Percentiles rank a stretch among this genome's conserved stretches.
Conservation (phyloP, 2,113 vertebrate species). For the Sterna hirundo region DNA sequence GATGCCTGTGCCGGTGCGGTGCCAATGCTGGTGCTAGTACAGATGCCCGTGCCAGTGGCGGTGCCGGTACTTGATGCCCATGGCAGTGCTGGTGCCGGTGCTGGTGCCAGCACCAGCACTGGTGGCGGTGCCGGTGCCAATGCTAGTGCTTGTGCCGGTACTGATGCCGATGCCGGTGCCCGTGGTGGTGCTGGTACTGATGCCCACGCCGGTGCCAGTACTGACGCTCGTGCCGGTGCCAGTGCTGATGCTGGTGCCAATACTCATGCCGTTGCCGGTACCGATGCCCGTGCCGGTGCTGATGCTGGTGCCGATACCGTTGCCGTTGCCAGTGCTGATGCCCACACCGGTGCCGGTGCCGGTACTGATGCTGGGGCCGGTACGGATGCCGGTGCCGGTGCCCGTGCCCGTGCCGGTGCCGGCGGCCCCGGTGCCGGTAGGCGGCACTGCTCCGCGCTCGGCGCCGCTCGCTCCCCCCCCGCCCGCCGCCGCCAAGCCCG, state of each 20-base stretch:
- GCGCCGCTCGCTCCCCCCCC: not conserved
- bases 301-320: too few relatives aligned
- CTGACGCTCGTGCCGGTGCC: not conserved
- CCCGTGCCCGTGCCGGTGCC: too few relatives aligned
- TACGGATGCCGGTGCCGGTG: too few relatives aligned
- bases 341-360: too few relatives aligned
- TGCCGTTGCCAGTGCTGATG: too few relatives aligned
- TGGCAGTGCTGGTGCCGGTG: too few relatives aligned
- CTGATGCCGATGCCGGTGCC: not conserved
- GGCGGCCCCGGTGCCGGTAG: not conserved
- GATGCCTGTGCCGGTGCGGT: too few relatives aligned
- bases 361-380: not conserved
- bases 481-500: not conserved
- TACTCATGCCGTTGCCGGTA: not conserved
- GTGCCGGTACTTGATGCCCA: too few relatives aligned
- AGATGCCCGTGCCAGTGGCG: too few relatives aligned
- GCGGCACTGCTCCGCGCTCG: constrained; percentile 20
- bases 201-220: not conserved
- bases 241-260: not conserved
- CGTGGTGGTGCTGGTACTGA: too few relatives aligned
- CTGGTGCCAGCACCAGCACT: not conserved
- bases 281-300: not conserved
- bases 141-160: not conserved
- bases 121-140: not conserved
- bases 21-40: too few relatives aligned